Evolutionary conservation across 2,113 vertebrate species (phyloP).

Genomic region (Desmodus rotundus): DNA sequence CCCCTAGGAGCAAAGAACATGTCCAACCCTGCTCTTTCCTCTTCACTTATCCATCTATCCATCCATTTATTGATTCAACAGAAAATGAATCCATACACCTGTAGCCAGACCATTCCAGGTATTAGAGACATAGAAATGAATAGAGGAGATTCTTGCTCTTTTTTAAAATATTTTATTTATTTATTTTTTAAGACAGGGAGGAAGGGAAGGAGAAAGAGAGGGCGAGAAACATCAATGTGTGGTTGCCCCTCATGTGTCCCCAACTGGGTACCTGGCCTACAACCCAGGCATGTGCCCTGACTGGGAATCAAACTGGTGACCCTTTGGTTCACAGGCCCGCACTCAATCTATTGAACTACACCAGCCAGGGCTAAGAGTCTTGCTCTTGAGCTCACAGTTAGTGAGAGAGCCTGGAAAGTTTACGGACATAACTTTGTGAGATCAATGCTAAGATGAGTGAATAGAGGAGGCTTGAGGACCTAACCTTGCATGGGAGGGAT

Average conservation of each 20-base stretch:
- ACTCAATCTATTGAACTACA: no score
- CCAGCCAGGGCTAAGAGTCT: not conserved
- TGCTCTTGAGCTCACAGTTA: not conserved
- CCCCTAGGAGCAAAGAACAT: not conserved
- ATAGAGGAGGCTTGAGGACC: not conserved
- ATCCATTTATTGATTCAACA: not conserved
- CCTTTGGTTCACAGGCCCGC: no score
- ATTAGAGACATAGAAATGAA: not conserved
- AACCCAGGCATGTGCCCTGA: no score
- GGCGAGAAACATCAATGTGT: no score
- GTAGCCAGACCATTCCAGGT: not conserved
- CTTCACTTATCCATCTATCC: not conserved
- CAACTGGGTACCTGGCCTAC: no score
- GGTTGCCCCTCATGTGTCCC: no score
- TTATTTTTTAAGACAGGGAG: no score
- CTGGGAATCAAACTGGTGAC: no score
- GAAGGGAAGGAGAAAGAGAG: no score
- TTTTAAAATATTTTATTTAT: no score
- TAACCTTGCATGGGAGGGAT: not conserved
- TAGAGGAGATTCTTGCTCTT: not conserved
- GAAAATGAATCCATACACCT: not conserved
- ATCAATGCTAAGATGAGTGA: not conserved
- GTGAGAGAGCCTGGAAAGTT: not conserved
- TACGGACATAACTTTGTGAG: slow-evolving; percentile 5
- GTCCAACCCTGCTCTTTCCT: not conserved